These are phyloP conservation scores for Clarias laeviceps DNA, from an alignment of 2,797 vertebrate genomes.

Conservation along the genomic window DNA sequence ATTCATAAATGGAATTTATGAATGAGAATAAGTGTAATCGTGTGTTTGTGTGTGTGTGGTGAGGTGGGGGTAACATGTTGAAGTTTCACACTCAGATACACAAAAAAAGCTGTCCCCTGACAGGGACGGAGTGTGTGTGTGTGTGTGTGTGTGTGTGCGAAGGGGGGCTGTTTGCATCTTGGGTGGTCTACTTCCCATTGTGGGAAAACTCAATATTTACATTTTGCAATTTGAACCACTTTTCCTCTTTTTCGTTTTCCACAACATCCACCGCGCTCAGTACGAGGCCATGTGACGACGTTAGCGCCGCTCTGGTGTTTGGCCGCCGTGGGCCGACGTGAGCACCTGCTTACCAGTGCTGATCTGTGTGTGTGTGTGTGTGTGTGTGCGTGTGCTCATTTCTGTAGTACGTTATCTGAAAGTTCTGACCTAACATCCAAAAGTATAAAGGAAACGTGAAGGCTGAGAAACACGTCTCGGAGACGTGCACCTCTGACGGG, in stretches of 20 bases:
- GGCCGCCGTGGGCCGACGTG: conserved; percentile 52
- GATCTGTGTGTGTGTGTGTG: conserved; percentile 15
- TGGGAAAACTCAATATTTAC: conserved; percentile 88
- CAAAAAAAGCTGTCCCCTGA: conserved; percentile 72
- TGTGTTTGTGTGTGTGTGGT: conserved; percentile 7
- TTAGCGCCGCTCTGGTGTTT: conserved; percentile 28
- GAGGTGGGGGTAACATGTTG: conserved; percentile 50
- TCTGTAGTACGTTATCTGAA: background rate
- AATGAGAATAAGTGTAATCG: background rate
- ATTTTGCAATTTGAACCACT: conserved; percentile 85
- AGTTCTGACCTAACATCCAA: background rate
- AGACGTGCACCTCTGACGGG: background rate
- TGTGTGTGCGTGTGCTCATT: background rate
- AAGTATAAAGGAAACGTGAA: background rate
- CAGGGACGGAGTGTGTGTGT: conserved; percentile 50
- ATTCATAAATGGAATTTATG: background rate
- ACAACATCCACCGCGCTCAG: conserved; percentile 75
- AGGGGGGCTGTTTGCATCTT: conserved; percentile 80
- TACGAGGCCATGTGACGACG: conserved; percentile 53
- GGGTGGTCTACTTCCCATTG: conserved; percentile 84
- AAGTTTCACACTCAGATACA: conserved; percentile 66
- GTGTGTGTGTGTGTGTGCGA: background rate
- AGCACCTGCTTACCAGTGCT: conserved; percentile 71
- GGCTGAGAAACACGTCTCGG: background rate
- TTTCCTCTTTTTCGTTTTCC: conserved; percentile 82